phyloP scores from a whole-genome alignment of 2,113 vertebrate species.

The Fulica atra region DNA sequence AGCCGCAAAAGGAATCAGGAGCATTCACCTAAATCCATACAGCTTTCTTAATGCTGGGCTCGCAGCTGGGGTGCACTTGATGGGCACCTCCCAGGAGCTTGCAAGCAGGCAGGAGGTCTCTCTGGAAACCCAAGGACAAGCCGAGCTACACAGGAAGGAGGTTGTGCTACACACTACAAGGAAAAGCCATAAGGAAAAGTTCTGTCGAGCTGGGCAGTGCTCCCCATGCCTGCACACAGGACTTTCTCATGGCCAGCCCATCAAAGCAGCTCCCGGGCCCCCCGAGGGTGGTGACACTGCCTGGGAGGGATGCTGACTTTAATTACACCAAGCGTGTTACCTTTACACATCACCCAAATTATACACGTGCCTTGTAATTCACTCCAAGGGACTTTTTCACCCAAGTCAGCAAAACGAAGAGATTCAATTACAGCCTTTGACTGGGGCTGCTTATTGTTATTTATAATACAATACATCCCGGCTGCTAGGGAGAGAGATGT shows the following conservation, averaged over 20 bases:
- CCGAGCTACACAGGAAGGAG: not conserved
- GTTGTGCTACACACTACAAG: accelerated
- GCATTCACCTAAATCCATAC: not conserved
- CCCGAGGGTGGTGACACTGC: not conserved
- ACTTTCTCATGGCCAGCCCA: not conserved
- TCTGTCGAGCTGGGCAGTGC: not conserved
- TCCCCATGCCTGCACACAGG: not conserved
- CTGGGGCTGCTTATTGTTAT: conserved; percentile 66
- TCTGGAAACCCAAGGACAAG: not conserved
- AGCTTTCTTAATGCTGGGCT: accelerated
- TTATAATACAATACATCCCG: conserved; percentile 61
- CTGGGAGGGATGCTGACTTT: not conserved
- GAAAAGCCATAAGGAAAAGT: accelerated
- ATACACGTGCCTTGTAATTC: not conserved
- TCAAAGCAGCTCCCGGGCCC: not conserved
- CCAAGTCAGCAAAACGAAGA: conserved; percentile 72
- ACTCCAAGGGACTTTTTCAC: conserved; percentile 32
- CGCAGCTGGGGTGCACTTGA: accelerated
- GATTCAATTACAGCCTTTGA: conserved; percentile 71
- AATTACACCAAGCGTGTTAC: not conserved
- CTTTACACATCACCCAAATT: not conserved
- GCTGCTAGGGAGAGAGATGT: conserved; percentile 26
- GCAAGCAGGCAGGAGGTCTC: not conserved
- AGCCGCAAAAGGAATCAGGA: not conserved
- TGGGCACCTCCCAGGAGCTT: not conserved